A percentile compares a stretch with the other conserved stretches of the same genome.
Conservation (phyloP, 1,140 invertebrate genomes). For the Onthophagus taurus region DNA sequence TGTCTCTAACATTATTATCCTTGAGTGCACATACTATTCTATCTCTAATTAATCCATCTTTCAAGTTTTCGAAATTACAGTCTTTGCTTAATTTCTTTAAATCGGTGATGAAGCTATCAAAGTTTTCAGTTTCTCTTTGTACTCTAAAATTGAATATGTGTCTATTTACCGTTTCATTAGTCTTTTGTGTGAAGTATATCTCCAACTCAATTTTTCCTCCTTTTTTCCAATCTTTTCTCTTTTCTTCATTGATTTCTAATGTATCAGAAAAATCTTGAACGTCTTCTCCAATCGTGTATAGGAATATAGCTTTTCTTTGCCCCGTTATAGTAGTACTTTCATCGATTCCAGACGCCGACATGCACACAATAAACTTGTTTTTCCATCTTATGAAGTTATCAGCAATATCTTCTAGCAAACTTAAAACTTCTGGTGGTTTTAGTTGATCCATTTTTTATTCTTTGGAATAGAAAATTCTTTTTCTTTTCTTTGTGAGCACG, state of each 20-base stretch:
- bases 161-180: constrained; percentile 4
- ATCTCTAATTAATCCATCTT: constrained; percentile 1
- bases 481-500: too few relatives aligned
- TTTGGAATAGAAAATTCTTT: too few relatives aligned
- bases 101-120: constrained; percentile 4
- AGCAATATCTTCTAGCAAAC: not conserved
- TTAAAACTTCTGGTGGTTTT: too few relatives aligned
- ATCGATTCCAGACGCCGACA: not conserved
- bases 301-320: not conserved
- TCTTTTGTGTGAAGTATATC: constrained; percentile 2
- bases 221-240: not conserved
- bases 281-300: not conserved
- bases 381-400: not conserved
- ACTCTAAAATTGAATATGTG: not conserved
- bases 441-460: too few relatives aligned
- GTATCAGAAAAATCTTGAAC: constrained; percentile 1
- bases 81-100: constrained; percentile 3
- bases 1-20: not conserved
- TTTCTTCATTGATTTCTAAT: too few relatives aligned
- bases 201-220: not conserved
- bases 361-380: not conserved
- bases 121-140: not conserved
- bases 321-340: not conserved
- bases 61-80: constrained; percentile 1
- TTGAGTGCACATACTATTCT: not conserved